These are phyloP conservation scores for Zaprionus inermis DNA, from an alignment of 1,140 invertebrate genomes.

Conservation along the genomic window DNA sequence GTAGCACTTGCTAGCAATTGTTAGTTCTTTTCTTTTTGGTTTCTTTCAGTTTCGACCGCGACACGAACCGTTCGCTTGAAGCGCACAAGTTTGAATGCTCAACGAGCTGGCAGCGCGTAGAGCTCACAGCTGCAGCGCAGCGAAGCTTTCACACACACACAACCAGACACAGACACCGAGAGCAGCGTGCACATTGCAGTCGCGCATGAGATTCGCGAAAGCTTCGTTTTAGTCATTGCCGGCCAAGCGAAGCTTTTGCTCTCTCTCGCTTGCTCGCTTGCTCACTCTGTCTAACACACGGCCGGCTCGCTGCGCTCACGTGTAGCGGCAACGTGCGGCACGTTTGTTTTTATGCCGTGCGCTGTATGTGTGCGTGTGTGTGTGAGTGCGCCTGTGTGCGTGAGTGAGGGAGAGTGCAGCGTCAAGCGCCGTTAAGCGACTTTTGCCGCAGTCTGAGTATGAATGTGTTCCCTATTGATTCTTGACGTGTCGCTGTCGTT, in stretches of 20 bases:
- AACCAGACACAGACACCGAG: constrained; percentile 10
- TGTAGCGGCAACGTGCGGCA: constrained; percentile 76
- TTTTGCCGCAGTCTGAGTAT: background rate
- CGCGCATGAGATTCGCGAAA: constrained; percentile 47
- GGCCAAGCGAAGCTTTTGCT: constrained; percentile 16
- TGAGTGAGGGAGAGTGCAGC: constrained; percentile 20
- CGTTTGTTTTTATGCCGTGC: constrained; percentile 57
- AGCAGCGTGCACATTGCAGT: constrained; percentile 46
- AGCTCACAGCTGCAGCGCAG: constrained; percentile 41
- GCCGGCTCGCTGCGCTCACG: constrained; percentile 51
- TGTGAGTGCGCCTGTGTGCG: background rate
- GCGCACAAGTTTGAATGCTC: constrained; percentile 59
- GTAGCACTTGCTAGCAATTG: too few relatives aligned
- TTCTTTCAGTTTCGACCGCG: constrained; percentile 17
- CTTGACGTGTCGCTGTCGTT: constrained; percentile 14
- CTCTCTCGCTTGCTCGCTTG: constrained; percentile 4
- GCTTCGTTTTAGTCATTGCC: constrained; percentile 26
- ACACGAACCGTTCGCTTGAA: constrained; percentile 56
- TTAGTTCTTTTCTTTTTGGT: background rate
- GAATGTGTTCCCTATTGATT: constrained; percentile 33
- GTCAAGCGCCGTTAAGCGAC: constrained; percentile 42
- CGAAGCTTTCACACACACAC: constrained; percentile 33
- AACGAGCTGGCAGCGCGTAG: constrained; percentile 25
- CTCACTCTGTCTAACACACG: constrained; percentile 13
- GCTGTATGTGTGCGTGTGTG: constrained; percentile 28